Evolutionary conservation across 2,797 vertebrate genomes (phyloP).

Genomic region (Leucoraja ocellata): DNA sequence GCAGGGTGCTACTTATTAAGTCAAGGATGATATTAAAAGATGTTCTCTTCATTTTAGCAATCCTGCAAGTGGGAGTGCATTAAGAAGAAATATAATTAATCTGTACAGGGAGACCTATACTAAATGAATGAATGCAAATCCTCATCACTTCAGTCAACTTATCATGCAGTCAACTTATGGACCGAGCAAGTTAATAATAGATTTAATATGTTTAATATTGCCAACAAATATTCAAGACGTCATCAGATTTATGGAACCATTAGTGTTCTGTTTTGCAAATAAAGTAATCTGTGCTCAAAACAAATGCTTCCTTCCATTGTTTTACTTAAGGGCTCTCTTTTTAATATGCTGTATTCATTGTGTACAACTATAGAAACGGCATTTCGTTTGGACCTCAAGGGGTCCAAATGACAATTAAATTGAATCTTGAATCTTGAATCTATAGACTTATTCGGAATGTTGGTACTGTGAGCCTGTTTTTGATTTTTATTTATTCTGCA

Average conservation of each 20-base stretch:
- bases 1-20: not conserved
- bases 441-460: not conserved
- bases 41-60: not conserved
- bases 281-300: not conserved
- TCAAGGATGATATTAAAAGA: not conserved
- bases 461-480: not conserved
- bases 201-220: not conserved
- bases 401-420: too few species aligned
- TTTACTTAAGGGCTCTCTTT: not conserved
- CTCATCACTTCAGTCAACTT: not conserved
- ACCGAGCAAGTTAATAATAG: not conserved
- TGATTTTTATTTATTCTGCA: not conserved
- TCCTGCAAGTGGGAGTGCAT: not conserved
- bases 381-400: too few species aligned
- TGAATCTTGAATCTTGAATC: too few species aligned
- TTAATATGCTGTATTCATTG: not conserved
- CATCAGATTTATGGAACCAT: not conserved
- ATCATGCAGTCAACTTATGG: not conserved
- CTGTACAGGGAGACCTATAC: not conserved
- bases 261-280: not conserved
- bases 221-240: not conserved
- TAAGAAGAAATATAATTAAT: not conserved
- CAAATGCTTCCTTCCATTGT: not conserved
- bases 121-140: not conserved
- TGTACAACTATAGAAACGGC: not conserved